Base-by-base conservation (phyloP, 2,113 vertebrate species). In the Esox niger region DNA sequence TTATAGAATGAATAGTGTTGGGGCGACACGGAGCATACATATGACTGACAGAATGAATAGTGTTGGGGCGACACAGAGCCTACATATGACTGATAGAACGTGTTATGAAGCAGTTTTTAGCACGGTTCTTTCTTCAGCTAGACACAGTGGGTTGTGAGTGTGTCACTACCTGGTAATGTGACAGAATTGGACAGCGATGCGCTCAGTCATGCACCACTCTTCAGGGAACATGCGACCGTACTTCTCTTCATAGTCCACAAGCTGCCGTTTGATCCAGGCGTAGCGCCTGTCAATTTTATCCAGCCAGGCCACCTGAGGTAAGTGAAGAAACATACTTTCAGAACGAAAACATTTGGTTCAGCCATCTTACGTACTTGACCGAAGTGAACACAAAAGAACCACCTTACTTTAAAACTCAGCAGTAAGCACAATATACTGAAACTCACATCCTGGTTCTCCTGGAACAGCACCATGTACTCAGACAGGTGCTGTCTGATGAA, bases 391-490 rank as follows among this genome's bases (percentile, higher is more conserved):
- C 38, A 43, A 43, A 43, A 43, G 13, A 15, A 4, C 13, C 15
- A 0, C 38, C 15, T 17, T 43, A 43, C 38, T 43, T 43, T 17
- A 43, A 43, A 15, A 15, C 38, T 43, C 0, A 43, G 13, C 15
- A 43, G 38, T n/a, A n/a, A n/a, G n/a, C 17, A 43, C 38, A 43
- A 17, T 43, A 4, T 15, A 43, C 38, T 43, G 35, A n/a, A 25
- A 58, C 95, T 95, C 84, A 98, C 97, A 69, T 98, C 97, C 90
- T 98, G 96, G 85, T 99, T 98, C 89, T 99, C 97, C 86, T 99
- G 97, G 89, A 99, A 99, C 35, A 99, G 94, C 52, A 99, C 95
- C 64, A 96, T 88, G 73, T 99, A 99, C 77, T 99, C 97, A 0
- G 95, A 98, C 32, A 99, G 94, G 82, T 99, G 96, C 57, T 99